phyloP scores from a whole-genome alignment of 37 sponge, comb jelly and placozoan genomes.

The Geodia barretti region DNA sequence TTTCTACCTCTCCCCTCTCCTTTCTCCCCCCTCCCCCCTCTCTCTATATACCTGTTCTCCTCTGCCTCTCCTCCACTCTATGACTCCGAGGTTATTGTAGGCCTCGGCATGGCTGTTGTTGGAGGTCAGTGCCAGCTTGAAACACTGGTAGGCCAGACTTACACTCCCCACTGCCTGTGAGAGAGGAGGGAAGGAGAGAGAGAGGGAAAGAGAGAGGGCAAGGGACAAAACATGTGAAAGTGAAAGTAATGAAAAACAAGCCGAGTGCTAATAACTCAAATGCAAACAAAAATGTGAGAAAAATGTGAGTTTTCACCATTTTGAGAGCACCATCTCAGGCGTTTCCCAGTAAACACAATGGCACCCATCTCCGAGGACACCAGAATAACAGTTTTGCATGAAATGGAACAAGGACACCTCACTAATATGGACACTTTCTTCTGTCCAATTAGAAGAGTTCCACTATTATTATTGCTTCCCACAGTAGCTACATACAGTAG shows the following conservation, averaged over 20 bases:
- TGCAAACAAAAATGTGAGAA: too few relatives aligned
- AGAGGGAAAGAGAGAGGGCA: background rate
- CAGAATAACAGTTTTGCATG: too few relatives aligned
- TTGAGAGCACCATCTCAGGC: too few relatives aligned
- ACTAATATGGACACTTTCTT: too few relatives aligned
- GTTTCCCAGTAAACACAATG: too few relatives aligned
- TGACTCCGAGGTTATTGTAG: constrained; percentile 95
- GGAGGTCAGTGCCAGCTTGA: constrained; percentile 88
- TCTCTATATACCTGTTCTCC: constrained; percentile 72
- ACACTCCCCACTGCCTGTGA: constrained; percentile 85
- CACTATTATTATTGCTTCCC: background rate
- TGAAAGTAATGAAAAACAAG: too few relatives aligned
- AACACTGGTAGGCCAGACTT: constrained; percentile 86
- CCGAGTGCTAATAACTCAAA: too few relatives aligned
- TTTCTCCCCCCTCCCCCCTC: background rate
- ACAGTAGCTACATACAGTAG: background rate
- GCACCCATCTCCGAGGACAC: too few relatives aligned
- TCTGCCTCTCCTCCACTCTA: constrained; percentile 85
- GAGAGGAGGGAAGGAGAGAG: background rate
- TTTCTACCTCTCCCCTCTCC: constrained; percentile 5
- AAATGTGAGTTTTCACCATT: too few relatives aligned
- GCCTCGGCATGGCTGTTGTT: constrained; percentile 96
- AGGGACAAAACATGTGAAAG: background rate
- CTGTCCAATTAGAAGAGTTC: too few relatives aligned
- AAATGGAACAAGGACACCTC: too few relatives aligned